These are phyloP conservation scores for Notothenia rossii DNA, from an alignment of 2,113 vertebrate genomes.

Conservation along the genomic window DNA sequence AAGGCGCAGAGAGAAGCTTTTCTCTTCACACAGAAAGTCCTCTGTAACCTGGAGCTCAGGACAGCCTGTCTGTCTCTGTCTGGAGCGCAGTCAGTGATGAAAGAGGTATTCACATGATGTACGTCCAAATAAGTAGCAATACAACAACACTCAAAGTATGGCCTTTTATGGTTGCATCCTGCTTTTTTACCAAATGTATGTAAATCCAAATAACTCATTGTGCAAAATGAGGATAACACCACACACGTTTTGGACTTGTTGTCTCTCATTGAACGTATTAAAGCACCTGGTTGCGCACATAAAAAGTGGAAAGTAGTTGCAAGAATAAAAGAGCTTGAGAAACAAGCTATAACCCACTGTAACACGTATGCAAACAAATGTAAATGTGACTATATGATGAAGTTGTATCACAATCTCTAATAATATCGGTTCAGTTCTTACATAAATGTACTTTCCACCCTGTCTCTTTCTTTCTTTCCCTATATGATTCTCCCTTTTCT, in stretches of 20 bases:
- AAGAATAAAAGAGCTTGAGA: neutral
- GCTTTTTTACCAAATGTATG: neutral
- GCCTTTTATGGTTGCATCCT: neutral
- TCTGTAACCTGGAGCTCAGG: slow-evolving; percentile 56
- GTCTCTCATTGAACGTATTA: neutral
- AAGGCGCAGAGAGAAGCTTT: slow-evolving; percentile 61
- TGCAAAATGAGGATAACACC: neutral
- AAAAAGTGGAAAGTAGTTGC: neutral
- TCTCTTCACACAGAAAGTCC: slow-evolving; percentile 74
- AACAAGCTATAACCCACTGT: neutral
- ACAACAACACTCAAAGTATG: neutral
- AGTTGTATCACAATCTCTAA: neutral
- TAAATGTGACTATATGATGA: neutral
- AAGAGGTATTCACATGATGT: slow-evolving; percentile 42
- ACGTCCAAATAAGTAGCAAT: neutral
- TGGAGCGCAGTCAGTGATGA: slow-evolving; percentile 36
- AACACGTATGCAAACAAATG: neutral
- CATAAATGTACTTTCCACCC: neutral
- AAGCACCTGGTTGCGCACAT: neutral
- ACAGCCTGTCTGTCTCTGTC: slow-evolving; percentile 40
- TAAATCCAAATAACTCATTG: too few species aligned
- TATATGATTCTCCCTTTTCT: neutral
- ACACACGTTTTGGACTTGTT: neutral
- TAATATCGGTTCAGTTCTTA: neutral
- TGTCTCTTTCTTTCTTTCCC: slow-evolving; percentile 13